These are phyloP conservation scores for Dryadula phaetusa DNA, from an alignment of 2,888 invertebrate species.

Conservation along the genomic window DNA sequence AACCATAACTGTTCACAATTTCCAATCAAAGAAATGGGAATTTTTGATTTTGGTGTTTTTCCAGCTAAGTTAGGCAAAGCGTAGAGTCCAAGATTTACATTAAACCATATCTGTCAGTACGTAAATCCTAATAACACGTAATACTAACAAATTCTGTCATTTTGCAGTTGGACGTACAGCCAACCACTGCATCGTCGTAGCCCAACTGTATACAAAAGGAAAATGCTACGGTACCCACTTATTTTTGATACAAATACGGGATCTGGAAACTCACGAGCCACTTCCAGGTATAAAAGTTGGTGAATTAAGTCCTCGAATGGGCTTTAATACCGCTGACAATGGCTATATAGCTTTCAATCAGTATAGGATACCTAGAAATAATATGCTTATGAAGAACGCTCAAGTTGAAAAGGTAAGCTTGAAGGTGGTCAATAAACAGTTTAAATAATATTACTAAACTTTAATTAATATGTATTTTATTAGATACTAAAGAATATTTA, in stretches of 20 bases:
- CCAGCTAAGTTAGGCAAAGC: too few species aligned
- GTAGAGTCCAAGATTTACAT: too few species aligned
- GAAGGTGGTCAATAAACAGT: too few species aligned
- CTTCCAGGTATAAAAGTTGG: constrained; percentile 95
- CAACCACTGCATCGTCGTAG: constrained; percentile 96
- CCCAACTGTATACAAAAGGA: constrained; percentile 93
- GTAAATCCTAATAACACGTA: too few species aligned
- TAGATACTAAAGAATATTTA: too few species aligned
- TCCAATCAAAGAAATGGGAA: too few species aligned
- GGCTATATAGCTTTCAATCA: constrained; percentile 95
- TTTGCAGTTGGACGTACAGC: constrained; percentile 95
- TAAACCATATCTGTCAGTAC: too few species aligned
- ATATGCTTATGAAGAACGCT: constrained; percentile 97
- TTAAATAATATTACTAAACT: too few species aligned
- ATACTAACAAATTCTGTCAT: neutral
- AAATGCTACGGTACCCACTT: constrained; percentile 94
- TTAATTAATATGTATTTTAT: too few species aligned
- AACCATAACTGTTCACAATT: too few species aligned
- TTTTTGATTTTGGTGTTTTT: too few species aligned
- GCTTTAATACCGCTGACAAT: constrained; percentile 95
- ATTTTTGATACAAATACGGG: constrained; percentile 95
- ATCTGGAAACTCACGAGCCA: constrained; percentile 93
- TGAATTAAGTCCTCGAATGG: constrained; percentile 97
- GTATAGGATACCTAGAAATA: constrained; percentile 93
- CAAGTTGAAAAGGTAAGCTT: constrained; percentile 86